These are phyloP conservation scores for Anguilla japonica DNA, from an alignment of 2,113 vertebrate genomes.

Conservation along the genomic window DNA sequence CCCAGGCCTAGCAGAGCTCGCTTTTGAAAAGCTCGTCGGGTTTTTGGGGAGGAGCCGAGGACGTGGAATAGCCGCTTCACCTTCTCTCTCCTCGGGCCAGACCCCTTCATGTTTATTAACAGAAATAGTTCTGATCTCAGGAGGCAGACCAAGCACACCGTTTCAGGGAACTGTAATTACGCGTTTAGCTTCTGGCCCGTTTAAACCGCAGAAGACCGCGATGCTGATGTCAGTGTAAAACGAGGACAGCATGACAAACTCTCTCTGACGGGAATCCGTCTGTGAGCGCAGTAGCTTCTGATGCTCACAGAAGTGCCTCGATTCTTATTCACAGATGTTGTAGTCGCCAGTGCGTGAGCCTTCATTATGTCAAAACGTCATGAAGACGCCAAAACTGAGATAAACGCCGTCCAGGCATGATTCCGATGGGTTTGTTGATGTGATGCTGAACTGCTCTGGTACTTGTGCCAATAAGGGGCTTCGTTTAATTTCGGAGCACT, in stretches of 20 bases:
- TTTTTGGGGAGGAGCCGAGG: not conserved
- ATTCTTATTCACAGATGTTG: not conserved
- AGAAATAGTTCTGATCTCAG: constrained; percentile 32
- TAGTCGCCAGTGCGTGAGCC: not conserved
- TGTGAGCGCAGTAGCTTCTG: not conserved
- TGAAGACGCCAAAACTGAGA: not conserved
- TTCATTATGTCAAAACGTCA: not conserved
- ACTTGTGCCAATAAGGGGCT: not conserved
- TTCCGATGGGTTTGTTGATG: not conserved
- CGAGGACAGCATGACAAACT: not conserved
- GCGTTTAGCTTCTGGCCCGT: not conserved
- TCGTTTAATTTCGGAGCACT: not conserved
- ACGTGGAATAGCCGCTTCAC: not conserved
- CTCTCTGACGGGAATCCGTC: not conserved
- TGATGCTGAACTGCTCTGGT: not conserved
- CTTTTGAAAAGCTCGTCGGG: not conserved
- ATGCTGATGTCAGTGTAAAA: not conserved
- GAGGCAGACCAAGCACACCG: not conserved
- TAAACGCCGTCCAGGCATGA: not conserved
- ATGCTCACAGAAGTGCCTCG: not conserved
- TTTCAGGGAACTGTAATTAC: not conserved
- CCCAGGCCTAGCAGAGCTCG: not conserved
- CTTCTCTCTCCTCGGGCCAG: not conserved
- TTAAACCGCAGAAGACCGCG: not conserved
- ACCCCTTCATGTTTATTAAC: constrained; percentile 58